Conservation (phyloP, 37 sponge, comb jelly and placozoan genomes). For the Amphimedon queenslandica region DNA sequence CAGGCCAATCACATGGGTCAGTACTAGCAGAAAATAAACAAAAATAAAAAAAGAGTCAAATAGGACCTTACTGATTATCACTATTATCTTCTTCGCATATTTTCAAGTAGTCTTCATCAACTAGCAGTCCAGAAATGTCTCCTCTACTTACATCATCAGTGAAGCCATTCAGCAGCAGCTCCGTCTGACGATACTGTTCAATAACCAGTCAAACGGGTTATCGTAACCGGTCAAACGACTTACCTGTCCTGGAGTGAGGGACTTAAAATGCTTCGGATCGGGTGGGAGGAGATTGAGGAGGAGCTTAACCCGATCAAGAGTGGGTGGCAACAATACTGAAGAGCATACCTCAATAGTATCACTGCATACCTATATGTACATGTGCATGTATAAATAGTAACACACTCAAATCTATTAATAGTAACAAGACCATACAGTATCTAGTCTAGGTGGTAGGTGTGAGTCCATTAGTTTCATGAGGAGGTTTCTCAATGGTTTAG, state of each 20-base stretch:
- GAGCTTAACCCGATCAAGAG: constrained; percentile 65
- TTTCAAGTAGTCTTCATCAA: constrained; percentile 6
- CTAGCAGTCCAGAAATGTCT: constrained; percentile 23
- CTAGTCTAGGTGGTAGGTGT: constrained; percentile 33
- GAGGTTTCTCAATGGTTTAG: constrained; percentile 57
- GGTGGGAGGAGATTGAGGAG: constrained; percentile 65
- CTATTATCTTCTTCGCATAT: background rate
- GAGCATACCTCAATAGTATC: constrained; percentile 68
- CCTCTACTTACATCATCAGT: background rate
- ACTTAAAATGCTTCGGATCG: constrained; percentile 28
- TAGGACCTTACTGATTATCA: too few species aligned
- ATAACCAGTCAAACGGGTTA: background rate
- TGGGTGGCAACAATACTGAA: constrained; percentile 74
- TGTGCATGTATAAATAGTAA: background rate
- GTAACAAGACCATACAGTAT: constrained; percentile 23
- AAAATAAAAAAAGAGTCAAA: background rate
- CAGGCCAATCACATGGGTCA: background rate
- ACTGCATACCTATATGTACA: constrained; percentile 35
- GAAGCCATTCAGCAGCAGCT: constrained; percentile 41
- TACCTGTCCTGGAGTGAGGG: constrained; percentile 82
- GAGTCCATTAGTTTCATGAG: constrained; percentile 76
- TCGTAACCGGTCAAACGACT: background rate
- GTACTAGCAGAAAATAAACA: background rate
- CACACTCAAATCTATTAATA: too few species aligned
- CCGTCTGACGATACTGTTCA: constrained; percentile 35